Conservation (phyloP, 2,113 vertebrate species). For the Oreocharis arfaki region DNA sequence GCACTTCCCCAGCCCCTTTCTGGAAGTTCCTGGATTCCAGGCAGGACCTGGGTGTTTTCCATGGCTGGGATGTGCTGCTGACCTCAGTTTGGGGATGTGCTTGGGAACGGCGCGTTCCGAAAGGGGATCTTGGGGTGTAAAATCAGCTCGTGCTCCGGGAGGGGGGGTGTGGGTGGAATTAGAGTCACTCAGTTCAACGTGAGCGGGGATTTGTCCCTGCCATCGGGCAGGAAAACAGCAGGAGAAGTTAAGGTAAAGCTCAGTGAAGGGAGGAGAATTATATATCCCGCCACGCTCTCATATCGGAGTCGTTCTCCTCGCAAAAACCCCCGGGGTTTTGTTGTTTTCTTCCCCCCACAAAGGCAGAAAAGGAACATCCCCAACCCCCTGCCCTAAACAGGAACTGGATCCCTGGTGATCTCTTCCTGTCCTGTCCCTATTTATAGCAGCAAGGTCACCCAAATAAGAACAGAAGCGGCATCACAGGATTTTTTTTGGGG, state of each 20-base stretch:
- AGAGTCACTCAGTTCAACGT: rapidly evolving
- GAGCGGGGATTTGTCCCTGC: not conserved
- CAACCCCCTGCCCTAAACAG: slow-evolving; percentile 13
- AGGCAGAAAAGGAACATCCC: not conserved
- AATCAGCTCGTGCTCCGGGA: rapidly evolving
- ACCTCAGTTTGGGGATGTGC: not conserved
- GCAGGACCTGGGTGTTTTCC: not conserved
- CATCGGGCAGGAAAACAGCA: not conserved
- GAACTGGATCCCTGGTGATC: slow-evolving; percentile 35
- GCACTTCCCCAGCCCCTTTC: not conserved
- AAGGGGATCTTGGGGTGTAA: not conserved
- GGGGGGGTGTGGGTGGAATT: not conserved
- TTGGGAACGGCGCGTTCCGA: not conserved
- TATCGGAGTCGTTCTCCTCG: not conserved
- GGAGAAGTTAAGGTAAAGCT: not conserved
- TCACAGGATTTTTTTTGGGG: not conserved
- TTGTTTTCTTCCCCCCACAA: not conserved
- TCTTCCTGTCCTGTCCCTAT: slow-evolving; percentile 10
- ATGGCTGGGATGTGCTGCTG: not conserved
- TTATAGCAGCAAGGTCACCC: slow-evolving; percentile 40
- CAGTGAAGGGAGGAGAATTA: not conserved
- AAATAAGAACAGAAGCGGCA: not conserved
- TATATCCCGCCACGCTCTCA: not conserved
- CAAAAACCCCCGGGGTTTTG: not conserved
- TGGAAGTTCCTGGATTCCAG: not conserved